Percentiles rank a stretch among this genome's conserved stretches.
These are phyloP conservation scores for Channallabes apus DNA, from an alignment of 2,797 vertebrate genomes.

Conservation along the genomic window DNA sequence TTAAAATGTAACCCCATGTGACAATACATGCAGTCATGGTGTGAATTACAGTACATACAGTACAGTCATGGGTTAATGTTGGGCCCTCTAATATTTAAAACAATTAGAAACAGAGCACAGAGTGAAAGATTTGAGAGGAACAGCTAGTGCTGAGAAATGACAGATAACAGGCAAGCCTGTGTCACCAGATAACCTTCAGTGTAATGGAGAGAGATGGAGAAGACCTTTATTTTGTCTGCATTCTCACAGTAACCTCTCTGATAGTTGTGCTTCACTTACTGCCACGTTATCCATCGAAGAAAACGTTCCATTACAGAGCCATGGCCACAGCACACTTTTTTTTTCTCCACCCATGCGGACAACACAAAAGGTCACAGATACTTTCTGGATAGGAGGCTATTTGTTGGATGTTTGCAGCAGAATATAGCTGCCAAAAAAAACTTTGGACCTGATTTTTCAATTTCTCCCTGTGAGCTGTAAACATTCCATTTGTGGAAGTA, in stretches of 20 bases:
- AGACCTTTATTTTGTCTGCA: constrained; percentile 44
- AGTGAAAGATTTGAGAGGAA: constrained; percentile 15
- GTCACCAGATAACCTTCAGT: constrained; percentile 43
- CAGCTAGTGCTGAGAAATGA: constrained; percentile 9
- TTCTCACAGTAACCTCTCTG: constrained; percentile 35
- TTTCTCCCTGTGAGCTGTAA: background rate
- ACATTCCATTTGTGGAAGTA: background rate
- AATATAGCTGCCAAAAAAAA: background rate
- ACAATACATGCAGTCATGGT: no score
- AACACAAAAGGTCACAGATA: constrained; percentile 14
- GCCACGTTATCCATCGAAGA: constrained; percentile 19
- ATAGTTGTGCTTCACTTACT: constrained; percentile 39
- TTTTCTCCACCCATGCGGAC: background rate
- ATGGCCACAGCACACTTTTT: background rate
- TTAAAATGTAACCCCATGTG: no score
- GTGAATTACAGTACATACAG: no score
- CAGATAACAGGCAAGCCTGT: constrained; percentile 35
- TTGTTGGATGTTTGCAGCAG: constrained; percentile 3
- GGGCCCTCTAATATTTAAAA: background rate
- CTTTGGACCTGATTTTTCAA: background rate
- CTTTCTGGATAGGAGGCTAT: constrained; percentile 9
- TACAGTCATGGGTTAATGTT: no score
- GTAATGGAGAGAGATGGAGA: constrained; percentile 38
- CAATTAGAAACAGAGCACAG: background rate
- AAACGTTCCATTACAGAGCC: constrained; percentile 4